Evolutionary conservation across 2,113 vertebrate species (phyloP), one percentile per base, ranked within the genome.

Genomic region (Daubentonia madagascariensis): DNA sequence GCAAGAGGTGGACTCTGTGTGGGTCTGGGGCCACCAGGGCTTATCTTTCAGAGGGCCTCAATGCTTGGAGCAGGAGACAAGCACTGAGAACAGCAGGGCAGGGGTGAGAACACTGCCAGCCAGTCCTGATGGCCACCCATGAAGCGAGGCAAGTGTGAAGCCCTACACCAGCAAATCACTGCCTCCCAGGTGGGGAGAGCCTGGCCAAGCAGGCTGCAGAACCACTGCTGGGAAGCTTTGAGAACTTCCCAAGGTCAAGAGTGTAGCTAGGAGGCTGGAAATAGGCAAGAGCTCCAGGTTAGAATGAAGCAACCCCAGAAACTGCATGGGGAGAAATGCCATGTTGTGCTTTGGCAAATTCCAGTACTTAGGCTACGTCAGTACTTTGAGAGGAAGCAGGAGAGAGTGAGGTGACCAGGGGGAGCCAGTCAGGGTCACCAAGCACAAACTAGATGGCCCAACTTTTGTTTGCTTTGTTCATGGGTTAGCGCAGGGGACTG

Each of bases 361-460:
- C 43, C 17, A 57, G 59, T 12, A 11, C 28, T 76, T 63, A 45
- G 85, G 17, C 1, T 20, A 72, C 17, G 67, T 30, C 28, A 3
- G 16, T 10, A 22, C 22, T 43, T 57, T 57, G 57, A 37, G 23
- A 89, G n/a, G 52, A 81, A 78, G 30, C 85, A 91, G 92, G 28
- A 45, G 72, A 70, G 37, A 4, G 4, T 43, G 73, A 20, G 11
- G 35, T 57, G 67, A 61, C 23, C 80, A 40, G 9, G 4, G 8
- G 23, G 9, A 73, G 5, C 50, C n/a, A 50, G n/a, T 13, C 8
- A 90, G 17, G 22, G 25, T 9, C 25, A 8, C 25, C 20, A 8
- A 16, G 13, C 23, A 16, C n/a, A 16, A 16, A 70, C 18, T 1
- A 0, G 52, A 30, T 1, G 10, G n/a, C 20, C 43, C 11, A 22